phyloP scores from a whole-genome alignment of 2,888 invertebrate genomes.

The Euzophera pinguis region DNA sequence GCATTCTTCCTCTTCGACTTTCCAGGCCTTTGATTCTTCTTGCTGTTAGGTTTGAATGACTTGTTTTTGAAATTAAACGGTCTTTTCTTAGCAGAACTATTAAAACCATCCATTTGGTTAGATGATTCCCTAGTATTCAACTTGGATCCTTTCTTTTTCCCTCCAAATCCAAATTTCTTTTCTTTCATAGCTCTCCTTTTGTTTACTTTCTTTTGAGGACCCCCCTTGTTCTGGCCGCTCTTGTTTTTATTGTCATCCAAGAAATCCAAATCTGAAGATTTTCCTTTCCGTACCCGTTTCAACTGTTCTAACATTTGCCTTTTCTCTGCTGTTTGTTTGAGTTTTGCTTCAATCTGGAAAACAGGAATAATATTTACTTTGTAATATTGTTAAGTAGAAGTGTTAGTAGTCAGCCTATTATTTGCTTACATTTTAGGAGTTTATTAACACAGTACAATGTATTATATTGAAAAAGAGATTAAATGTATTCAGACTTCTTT shows the following conservation, averaged over 20 bases:
- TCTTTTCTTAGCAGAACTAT: slow-evolving; percentile 61
- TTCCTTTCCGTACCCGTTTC: slow-evolving; percentile 94
- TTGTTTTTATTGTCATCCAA: slow-evolving; percentile 81
- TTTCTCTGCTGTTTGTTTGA: slow-evolving; percentile 94
- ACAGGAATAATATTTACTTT: too few relatives aligned
- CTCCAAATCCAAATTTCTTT: slow-evolving; percentile 96
- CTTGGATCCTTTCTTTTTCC: slow-evolving; percentile 95
- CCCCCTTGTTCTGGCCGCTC: slow-evolving; percentile 34
- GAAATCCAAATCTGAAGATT: slow-evolving; percentile 88
- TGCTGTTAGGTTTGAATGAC: slow-evolving; percentile 59
- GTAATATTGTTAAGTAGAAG: too few relatives aligned
- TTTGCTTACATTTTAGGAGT: too few relatives aligned
- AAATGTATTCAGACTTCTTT: too few relatives aligned
- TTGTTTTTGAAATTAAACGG: slow-evolving; percentile 62
- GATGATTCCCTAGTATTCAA: slow-evolving; percentile 91
- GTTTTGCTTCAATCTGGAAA: slow-evolving; percentile 86
- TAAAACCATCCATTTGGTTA: slow-evolving; percentile 82
- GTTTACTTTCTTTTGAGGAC: slow-evolving; percentile 53
- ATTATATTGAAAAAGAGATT: too few relatives aligned
- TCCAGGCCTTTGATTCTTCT: slow-evolving; percentile 75
- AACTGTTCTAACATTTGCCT: slow-evolving; percentile 94
- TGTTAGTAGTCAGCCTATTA: too few relatives aligned
- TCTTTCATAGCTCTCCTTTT: slow-evolving; percentile 84
- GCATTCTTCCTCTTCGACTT: slow-evolving; percentile 72
- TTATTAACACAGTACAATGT: too few relatives aligned